A percentile compares a stretch with the other conserved stretches of the same genome.
Evolutionary conservation across 2,888 invertebrate species (phyloP).

Genomic region (Caenorhabditis sp.): DNA sequence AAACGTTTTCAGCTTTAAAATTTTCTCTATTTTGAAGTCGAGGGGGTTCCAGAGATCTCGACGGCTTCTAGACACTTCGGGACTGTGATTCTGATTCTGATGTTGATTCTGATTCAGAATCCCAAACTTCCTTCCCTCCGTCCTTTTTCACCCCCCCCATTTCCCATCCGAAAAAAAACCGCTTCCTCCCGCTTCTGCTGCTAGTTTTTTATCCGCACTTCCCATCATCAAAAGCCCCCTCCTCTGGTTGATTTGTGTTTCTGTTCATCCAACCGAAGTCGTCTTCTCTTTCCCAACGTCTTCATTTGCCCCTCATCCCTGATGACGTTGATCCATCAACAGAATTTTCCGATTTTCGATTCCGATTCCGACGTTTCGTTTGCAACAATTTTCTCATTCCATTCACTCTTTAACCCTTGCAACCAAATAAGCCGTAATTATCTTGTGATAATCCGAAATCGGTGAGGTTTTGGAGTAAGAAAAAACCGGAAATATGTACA

Average conservation of each 20-base stretch:
- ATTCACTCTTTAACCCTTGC: too few relatives aligned
- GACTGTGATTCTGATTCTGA: too few relatives aligned
- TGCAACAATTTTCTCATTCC: conserved; percentile 17
- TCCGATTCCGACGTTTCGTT: too few relatives aligned
- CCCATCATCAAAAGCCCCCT: conserved; percentile 9
- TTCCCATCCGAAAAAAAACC: conserved; percentile 1
- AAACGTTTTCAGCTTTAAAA: too few relatives aligned
- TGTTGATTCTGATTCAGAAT: neutral
- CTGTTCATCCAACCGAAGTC: conserved; percentile 55
- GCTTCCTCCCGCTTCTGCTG: conserved; percentile 12
- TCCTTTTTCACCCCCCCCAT: conserved; percentile 15
- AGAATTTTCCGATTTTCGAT: too few relatives aligned
- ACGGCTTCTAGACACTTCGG: neutral
- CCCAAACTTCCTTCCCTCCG: conserved; percentile 25
- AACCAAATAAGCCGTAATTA: conserved; percentile 50
- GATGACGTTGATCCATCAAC: too few relatives aligned
- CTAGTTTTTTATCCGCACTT: conserved; percentile 2
- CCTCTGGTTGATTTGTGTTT: conserved; percentile 34
- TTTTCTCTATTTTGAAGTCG: too few relatives aligned
- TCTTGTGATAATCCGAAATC: conserved; percentile 41
- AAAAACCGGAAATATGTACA: neutral
- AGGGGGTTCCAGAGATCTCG: too few relatives aligned
- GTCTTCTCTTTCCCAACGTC: conserved; percentile 10
- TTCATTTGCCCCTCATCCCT: conserved; percentile 7
- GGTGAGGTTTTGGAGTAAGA: neutral